A percentile compares a stretch with the other conserved stretches of the same genome.
phyloP scores from a whole-genome alignment of 2,113 vertebrate genomes.

The Columba janthina region DNA sequence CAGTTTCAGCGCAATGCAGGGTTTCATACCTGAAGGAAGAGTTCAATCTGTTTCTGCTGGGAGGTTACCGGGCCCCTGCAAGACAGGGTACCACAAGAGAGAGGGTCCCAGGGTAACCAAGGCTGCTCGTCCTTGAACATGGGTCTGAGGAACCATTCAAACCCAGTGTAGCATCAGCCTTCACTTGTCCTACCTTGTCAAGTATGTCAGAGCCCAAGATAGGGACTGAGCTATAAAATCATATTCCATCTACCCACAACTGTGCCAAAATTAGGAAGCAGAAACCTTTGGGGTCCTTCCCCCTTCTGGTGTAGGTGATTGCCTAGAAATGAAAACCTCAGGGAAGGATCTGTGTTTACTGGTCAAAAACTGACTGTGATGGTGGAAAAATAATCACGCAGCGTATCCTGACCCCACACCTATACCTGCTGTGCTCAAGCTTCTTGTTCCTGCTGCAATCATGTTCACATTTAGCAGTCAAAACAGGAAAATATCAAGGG shows the following conservation, averaged over 20 bases:
- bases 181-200: background rate
- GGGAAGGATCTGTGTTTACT: background rate
- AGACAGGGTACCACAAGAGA: background rate
- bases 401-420: background rate
- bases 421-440: background rate
- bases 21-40: background rate
- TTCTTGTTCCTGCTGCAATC: slow-evolving; percentile 42
- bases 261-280: background rate
- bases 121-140: background rate
- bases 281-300: background rate
- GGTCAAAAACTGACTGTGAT: background rate
- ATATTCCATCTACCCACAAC: background rate
- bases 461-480: slow-evolving; percentile 44
- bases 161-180: background rate
- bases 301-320: background rate
- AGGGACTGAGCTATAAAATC: background rate
- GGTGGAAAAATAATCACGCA: background rate
- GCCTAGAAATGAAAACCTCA: background rate
- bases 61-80: background rate
- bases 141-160: background rate
- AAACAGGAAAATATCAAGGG: slow-evolving; percentile 71
- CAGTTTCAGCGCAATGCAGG: background rate
- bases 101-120: background rate
- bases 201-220: background rate
- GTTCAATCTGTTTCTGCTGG: background rate